Percentiles rank a stretch among this genome's conserved stretches.
Conservation (phyloP, 2,113 vertebrate genomes). For the Uropsilus gracilis region DNA sequence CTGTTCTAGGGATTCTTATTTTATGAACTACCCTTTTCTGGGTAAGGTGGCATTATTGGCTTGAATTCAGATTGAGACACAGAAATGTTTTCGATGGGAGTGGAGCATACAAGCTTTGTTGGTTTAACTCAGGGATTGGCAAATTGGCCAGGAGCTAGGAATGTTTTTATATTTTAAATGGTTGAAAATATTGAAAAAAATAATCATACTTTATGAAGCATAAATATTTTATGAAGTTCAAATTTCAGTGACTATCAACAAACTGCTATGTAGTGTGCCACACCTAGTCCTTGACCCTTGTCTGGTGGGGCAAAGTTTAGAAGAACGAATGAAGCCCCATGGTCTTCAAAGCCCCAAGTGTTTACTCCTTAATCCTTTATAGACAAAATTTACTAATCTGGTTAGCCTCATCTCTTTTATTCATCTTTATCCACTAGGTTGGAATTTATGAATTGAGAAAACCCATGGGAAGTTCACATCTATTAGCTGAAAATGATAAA, state of each 20-base stretch:
- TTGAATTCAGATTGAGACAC: neutral
- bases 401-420: neutral
- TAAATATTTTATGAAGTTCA: neutral
- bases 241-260: neutral
- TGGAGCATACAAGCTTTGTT: neutral
- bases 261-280: neutral
- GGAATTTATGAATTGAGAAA: no score
- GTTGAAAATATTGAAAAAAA: neutral
- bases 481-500: neutral
- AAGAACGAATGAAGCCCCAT: neutral
- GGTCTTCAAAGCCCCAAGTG: neutral
- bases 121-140: neutral
- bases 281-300: rapidly evolving
- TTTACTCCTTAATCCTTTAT: neutral
- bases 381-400: neutral
- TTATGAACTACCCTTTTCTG: neutral
- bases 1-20: neutral
- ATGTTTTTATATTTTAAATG: neutral
- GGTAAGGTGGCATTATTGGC: neutral
- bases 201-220: neutral
- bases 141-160: neutral
- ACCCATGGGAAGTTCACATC: neutral
- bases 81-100: neutral
- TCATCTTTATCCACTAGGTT: no score
- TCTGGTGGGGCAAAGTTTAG: neutral